Base-by-base conservation (phyloP, 2,888 invertebrate species). In the Sinodicranocentrus sp. region DNA sequence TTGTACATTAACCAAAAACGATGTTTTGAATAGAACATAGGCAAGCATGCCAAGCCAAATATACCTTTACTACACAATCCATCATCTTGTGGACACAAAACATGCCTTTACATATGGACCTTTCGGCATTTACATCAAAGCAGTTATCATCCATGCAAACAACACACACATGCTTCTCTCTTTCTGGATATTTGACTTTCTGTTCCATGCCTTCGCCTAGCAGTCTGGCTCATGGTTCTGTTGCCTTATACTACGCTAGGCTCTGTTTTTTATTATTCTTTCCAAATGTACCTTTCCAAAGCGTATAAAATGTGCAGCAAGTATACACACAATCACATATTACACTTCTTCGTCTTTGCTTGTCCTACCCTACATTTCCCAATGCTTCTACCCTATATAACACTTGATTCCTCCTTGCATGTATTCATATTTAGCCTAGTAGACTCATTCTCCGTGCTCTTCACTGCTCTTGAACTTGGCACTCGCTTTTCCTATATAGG, bases 401-500 rank as follows among this genome's bases (percentile, higher is more conserved):
- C n/a, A 15, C 28, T 33, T 28, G 13, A 33, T 39, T 65, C 65
- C 28, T 39, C n/a, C 54, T 54, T n/a, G 13, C 61, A 17, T 61
- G 15, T 61, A 10, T 10, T 39, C 17, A 33, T 67, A 43, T 23
- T 5, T 44, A 63, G 33, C 21, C 1, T 19, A 33, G 57, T 23
- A 23, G 19, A 23, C n/a, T 48, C 25, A 33, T 23, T 63, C 2
- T 2, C 26, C 33, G 6, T 48, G 10, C 19, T 17, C 26, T 61
- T 67, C 28, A 28, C 43, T 77, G 77, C 77, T 77, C 77, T 77
- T 77, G 77, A 77, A 77, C 77, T 77, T 77, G 77, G 77, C 77
- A 77, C 21, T 77, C 67, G 77, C 52, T 67, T 26, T n/a, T 28
- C n/a, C n/a, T 57, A 19, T 23, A 57, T 23, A 59, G 15, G 10